Conservation (phyloP, 2,888 invertebrate genomes). For the Spodoptera exigua region DNA sequence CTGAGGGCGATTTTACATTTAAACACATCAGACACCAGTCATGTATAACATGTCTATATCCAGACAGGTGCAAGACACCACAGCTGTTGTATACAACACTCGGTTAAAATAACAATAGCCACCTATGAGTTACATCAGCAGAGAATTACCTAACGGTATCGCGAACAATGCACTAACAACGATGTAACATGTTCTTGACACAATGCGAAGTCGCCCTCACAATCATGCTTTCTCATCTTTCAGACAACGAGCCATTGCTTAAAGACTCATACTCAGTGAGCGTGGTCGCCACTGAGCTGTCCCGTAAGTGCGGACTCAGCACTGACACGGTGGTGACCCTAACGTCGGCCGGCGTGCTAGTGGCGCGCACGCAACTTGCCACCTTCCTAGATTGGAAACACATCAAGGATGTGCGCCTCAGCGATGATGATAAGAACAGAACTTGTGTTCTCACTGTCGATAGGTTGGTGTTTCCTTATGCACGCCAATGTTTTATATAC, state of each 20-base stretch:
- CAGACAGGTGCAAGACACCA: too few relatives aligned
- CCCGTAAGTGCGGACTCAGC: conserved; percentile 89
- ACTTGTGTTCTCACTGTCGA: conserved; percentile 90
- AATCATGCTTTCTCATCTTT: conserved; percentile 64
- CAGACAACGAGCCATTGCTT: conserved; percentile 84
- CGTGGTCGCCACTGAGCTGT: conserved; percentile 90
- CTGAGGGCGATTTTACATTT: conserved; percentile 48
- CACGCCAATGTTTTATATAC: too few relatives aligned
- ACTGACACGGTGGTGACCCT: conserved; percentile 89
- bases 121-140: too few relatives aligned
- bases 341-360: conserved; percentile 86
- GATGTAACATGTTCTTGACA: too few relatives aligned
- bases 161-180: too few relatives aligned
- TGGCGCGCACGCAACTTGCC: conserved; percentile 86
- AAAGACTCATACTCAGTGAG: conserved; percentile 89
- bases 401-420: conserved; percentile 88
- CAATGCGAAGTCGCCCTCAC: conserved; percentile 38
- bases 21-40: neutral
- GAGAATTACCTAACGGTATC: too few relatives aligned
- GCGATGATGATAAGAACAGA: conserved; percentile 88
- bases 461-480: conserved; percentile 81
- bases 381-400: conserved; percentile 90
- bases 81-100: too few relatives aligned
- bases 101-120: too few relatives aligned
- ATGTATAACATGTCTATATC: too few relatives aligned